Conservation (phyloP, 2,113 vertebrate species). For the Mustela lutreola region DNA sequence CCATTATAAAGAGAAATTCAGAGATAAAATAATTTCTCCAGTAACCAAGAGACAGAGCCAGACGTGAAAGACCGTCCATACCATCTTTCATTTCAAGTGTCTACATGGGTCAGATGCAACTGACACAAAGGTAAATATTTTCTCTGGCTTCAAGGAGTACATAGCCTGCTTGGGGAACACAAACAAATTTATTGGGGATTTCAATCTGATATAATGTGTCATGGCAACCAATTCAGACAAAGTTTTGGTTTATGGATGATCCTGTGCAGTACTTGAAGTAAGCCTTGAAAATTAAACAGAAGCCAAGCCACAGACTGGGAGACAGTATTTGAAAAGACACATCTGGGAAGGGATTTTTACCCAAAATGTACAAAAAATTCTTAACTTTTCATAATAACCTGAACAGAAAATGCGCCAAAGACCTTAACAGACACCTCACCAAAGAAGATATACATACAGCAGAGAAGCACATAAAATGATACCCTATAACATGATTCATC, state of each 20-base stretch:
- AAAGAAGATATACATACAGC: neutral
- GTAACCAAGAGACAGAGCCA: neutral
- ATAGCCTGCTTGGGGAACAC: neutral
- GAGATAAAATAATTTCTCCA: neutral
- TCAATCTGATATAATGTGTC: neutral
- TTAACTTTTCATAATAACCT: neutral
- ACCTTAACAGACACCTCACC: neutral
- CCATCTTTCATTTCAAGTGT: neutral
- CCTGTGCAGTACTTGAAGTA: neutral
- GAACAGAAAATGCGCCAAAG: neutral
- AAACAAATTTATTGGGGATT: neutral
- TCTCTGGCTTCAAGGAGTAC: neutral
- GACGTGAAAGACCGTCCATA: neutral
- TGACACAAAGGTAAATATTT: neutral
- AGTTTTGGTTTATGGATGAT: neutral
- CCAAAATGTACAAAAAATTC: neutral
- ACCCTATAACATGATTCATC: neutral
- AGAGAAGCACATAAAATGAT: neutral
- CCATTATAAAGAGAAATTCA: neutral
- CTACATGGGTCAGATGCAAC: neutral
- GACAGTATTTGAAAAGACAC: neutral
- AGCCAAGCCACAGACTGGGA: neutral
- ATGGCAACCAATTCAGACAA: neutral
- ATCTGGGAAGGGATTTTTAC: neutral
- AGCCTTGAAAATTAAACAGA: slow-evolving; percentile 1